These are phyloP conservation scores for Palythoa caribaeorum DNA, from an alignment of 92 coral and sea anemone genomes.

Conservation along the genomic window DNA sequence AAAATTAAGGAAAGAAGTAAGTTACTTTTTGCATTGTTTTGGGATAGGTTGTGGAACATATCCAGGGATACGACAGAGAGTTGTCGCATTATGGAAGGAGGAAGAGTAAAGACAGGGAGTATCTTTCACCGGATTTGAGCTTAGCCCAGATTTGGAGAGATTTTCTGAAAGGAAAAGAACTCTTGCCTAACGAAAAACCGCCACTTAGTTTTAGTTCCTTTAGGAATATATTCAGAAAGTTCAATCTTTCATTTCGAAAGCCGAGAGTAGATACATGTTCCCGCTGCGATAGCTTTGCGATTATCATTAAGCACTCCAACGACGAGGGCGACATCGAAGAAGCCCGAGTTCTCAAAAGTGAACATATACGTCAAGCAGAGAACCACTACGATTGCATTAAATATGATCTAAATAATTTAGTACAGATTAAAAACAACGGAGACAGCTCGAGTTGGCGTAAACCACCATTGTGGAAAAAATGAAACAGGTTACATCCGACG, in stretches of 20 bases:
- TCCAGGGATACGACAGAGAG: constrained; percentile 46
- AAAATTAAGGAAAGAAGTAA: background rate
- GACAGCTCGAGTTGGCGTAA: constrained; percentile 8
- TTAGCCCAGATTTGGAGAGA: constrained; percentile 42
- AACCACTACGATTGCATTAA: constrained; percentile 54
- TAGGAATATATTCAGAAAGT: constrained; percentile 34
- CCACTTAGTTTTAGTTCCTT: constrained; percentile 41
- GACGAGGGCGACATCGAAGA: constrained; percentile 40
- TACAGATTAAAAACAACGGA: constrained; percentile 23
- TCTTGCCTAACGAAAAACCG: background rate
- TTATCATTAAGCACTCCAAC: constrained; percentile 39
- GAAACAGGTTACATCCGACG: background rate
- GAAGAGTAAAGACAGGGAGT: constrained; percentile 48
- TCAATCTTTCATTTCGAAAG: constrained; percentile 48
- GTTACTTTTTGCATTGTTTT: constrained; percentile 1
- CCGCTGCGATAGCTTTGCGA: constrained; percentile 42
- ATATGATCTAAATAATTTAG: constrained; percentile 41
- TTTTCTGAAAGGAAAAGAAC: constrained; percentile 37
- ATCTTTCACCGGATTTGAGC: constrained; percentile 40
- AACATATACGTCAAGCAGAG: constrained; percentile 38
- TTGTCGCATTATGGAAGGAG: constrained; percentile 43
- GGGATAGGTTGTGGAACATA: constrained; percentile 47
- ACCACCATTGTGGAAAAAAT: constrained; percentile 46
- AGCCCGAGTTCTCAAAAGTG: constrained; percentile 29
- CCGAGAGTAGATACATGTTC: constrained; percentile 53